Percentiles rank a stretch among this genome's conserved stretches.
phyloP scores from a whole-genome alignment of 2,888 invertebrate species.

The Acrobasis suavella region DNA sequence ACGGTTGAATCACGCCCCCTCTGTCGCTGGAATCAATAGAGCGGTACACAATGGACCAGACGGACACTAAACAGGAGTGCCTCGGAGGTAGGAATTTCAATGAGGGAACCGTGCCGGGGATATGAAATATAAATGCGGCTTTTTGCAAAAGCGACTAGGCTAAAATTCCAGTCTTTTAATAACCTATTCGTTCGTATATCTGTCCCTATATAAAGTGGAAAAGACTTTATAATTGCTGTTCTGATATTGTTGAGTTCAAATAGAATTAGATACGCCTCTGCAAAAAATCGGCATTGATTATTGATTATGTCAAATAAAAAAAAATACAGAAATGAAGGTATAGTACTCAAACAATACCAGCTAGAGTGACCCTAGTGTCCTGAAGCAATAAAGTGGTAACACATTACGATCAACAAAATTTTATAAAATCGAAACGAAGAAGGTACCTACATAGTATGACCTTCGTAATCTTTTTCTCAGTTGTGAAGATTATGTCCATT shows the following conservation, averaged over 20 bases:
- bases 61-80: slow-evolving; percentile 42
- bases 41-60: slow-evolving; percentile 55
- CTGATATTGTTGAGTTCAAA: neutral
- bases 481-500: neutral
- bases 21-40: slow-evolving; percentile 70
- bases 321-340: too few relatives aligned
- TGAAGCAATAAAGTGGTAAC: too few relatives aligned
- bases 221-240: neutral
- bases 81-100: slow-evolving; percentile 37
- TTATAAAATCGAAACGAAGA: too few relatives aligned
- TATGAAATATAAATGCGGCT: slow-evolving; percentile 9
- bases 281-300: neutral
- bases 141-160: neutral
- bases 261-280: neutral
- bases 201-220: neutral
- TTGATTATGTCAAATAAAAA: too few relatives aligned
- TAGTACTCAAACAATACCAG: neutral
- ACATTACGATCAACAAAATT: too few relatives aligned
- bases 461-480: neutral
- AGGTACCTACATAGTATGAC: too few relatives aligned
- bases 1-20: slow-evolving; percentile 70
- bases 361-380: neutral
- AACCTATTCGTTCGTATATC: neutral
- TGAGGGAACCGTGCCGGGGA: slow-evolving; percentile 25
- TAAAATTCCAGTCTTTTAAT: neutral